Base-by-base conservation (phyloP, 2,113 vertebrate species). In the Triplophysa siluroides region DNA sequence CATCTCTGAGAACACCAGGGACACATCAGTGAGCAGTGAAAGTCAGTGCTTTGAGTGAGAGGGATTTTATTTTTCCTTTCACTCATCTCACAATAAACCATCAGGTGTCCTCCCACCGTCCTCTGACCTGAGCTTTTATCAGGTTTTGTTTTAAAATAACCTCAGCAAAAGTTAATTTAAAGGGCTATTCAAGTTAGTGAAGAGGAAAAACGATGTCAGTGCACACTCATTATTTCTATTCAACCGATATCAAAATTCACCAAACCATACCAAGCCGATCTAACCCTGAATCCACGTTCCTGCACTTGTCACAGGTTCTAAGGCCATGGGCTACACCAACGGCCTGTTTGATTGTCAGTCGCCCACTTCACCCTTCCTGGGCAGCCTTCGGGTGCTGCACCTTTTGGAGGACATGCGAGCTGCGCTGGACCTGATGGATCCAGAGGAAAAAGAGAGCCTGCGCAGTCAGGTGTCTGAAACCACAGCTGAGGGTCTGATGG, bases 281-380 rank as follows among this genome's bases (percentile, higher is more conserved):
- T 26, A 61, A 45, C 13, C 38, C 9, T 45, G 19, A 7, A 76
- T 52, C 13, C 61, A 18, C 7, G 21, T 63, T n/a, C n/a, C 13
- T 45, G 3, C 26, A 43, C 16, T 47, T 60, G 18, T n/a, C 50
- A 3, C 80, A 99, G 98, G 98, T 88, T 99, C 98, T 61, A 99
- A 99, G 91, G 97, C 96, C 0, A 90, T 99, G 90, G 97, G 98
- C 60, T 99, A 96, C 87, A 94, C 96, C 85, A 99, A 98, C 4
- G 96, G 98, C 24, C 91, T 99, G 79, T 99, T 98, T 71, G 97
- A 98, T 88, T 99, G 97, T 89, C 98, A 99, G 89, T 99, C 98
- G 0, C 97, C 98, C 41, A 96, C 95, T 0, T 98, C 97, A 0
- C 97, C 97, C 0, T 96, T 98, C 88, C 90, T 98, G 88, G 97